These are phyloP conservation scores for Chanos chanos DNA, from an alignment of 2,797 vertebrate genomes.

Conservation along the genomic window DNA sequence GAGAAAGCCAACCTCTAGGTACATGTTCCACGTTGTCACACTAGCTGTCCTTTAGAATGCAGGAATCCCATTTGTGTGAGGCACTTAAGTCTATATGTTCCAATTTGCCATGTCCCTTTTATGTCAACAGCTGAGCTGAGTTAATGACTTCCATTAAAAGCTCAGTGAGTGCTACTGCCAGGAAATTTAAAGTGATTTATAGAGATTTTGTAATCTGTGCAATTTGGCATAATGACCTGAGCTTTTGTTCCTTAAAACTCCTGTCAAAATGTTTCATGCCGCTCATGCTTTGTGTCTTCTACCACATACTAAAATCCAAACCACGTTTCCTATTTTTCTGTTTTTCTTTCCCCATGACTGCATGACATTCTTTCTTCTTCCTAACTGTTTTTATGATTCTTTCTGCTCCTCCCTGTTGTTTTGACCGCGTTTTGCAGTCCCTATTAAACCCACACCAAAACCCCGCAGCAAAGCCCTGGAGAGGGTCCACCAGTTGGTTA, in stretches of 20 bases:
- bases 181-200: too few species aligned
- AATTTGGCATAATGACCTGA: too few species aligned
- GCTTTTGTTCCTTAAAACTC: too few species aligned
- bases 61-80: neutral
- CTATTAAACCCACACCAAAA: constrained; percentile 59
- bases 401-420: constrained; percentile 37
- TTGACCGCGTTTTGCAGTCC: constrained; percentile 37
- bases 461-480: constrained; percentile 63
- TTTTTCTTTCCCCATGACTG: neutral
- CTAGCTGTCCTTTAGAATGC: neutral
- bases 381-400: neutral
- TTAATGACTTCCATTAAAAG: too few species aligned
- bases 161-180: too few species aligned
- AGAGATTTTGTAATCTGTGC: too few species aligned
- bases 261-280: too few species aligned
- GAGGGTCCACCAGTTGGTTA: constrained; percentile 52
- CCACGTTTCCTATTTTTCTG: neutral
- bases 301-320: too few species aligned
- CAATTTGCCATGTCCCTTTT: too few species aligned
- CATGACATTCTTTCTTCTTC: neutral
- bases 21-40: constrained; percentile 37
- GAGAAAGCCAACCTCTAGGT: constrained; percentile 54
- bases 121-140: too few species aligned
- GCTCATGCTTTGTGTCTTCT: too few species aligned
- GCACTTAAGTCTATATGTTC: too few species aligned